phyloP scores from a whole-genome alignment of 1,140 invertebrate genomes.

The Ladona fulva region DNA sequence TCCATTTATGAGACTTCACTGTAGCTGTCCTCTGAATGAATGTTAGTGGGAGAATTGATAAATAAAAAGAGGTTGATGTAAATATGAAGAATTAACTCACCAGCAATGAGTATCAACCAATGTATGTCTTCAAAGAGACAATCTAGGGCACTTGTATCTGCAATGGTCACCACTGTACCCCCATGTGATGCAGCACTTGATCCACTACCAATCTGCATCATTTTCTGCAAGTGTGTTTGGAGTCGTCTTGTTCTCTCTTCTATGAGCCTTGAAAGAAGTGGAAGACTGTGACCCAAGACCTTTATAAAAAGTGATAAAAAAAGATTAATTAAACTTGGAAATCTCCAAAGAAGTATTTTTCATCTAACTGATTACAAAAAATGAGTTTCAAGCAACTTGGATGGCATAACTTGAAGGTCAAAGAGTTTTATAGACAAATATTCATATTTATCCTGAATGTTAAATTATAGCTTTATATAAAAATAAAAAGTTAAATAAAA shows the following conservation, averaged over 20 bases:
- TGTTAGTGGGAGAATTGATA: too few species aligned
- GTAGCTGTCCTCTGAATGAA: too few species aligned
- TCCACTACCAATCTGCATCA: conserved; percentile 31
- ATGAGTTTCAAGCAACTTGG: too few species aligned
- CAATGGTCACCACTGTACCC: conserved; percentile 27
- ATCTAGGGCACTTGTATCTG: conserved; percentile 44
- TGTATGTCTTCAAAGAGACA: conserved; percentile 77
- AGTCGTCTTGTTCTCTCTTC: conserved; percentile 54
- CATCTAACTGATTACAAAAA: too few species aligned
- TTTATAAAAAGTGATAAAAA: not conserved
- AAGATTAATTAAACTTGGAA: not conserved
- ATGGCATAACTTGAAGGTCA: too few species aligned
- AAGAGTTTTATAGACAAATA: too few species aligned
- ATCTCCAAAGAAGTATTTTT: not conserved
- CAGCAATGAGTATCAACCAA: conserved; percentile 74
- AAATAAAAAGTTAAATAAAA: not conserved
- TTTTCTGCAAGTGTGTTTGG: conserved; percentile 50
- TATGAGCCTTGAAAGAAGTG: conserved; percentile 48
- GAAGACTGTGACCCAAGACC: conserved; percentile 41
- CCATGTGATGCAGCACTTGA: not conserved
- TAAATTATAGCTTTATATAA: too few species aligned
- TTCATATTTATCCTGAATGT: too few species aligned
- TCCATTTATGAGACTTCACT: too few species aligned
- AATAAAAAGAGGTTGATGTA: not conserved
- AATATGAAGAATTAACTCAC: conserved; percentile 35